Evolutionary conservation across 2,113 vertebrate species (phyloP).

Genomic region (Ptilonorhynchus violaceus): DNA sequence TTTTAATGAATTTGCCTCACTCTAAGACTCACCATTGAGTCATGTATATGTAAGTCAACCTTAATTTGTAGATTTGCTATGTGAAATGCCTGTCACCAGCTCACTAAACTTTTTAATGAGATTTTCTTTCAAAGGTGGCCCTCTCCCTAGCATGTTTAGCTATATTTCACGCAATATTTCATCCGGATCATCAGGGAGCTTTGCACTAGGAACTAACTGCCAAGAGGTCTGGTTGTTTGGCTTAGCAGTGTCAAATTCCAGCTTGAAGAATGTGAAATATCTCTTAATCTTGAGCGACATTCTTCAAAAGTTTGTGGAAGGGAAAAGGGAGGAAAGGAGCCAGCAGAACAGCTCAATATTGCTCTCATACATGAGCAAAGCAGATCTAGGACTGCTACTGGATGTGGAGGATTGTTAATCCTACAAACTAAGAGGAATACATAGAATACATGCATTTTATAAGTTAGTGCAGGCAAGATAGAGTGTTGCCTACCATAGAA

Average conservation of each 20-base stretch:
- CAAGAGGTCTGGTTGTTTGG: neutral
- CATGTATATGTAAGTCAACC: neutral
- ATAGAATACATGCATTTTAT: neutral
- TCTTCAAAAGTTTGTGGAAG: neutral
- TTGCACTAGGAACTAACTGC: neutral
- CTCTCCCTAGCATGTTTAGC: neutral
- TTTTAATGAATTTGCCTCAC: neutral
- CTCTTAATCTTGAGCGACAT: neutral
- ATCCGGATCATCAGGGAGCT: neutral
- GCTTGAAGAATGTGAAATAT: slow-evolving; percentile 31
- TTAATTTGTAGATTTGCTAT: neutral
- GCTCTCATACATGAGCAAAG: neutral
- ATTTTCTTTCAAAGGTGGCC: neutral
- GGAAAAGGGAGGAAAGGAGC: neutral
- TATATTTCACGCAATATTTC: neutral
- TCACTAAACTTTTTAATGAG: neutral
- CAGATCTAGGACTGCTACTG: neutral
- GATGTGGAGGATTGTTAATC: neutral
- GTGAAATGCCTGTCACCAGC: neutral
- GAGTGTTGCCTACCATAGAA: neutral
- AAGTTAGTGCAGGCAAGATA: neutral
- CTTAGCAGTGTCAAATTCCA: slow-evolving; percentile 40
- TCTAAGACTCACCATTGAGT: neutral
- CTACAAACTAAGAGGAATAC: neutral
- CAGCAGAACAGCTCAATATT: neutral